Conservation (phyloP, 1,140 invertebrate genomes). For the Drosophila truncata region DNA sequence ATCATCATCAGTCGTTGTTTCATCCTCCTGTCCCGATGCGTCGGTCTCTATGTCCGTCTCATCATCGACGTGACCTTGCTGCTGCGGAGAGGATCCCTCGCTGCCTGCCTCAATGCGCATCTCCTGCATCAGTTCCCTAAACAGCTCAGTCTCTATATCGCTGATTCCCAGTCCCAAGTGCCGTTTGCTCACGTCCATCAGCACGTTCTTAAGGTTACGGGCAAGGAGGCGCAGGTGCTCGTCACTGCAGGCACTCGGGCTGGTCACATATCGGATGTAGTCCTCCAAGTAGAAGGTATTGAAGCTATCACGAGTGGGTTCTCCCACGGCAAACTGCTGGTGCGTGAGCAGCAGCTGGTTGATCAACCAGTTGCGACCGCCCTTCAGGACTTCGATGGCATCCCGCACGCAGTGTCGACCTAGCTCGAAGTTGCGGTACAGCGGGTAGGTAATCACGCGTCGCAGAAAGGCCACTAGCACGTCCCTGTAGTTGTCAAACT, state of each 20-base stretch:
- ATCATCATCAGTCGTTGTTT: conserved; percentile 74
- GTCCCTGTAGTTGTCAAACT: conserved; percentile 70
- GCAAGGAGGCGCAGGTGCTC: conserved; percentile 69
- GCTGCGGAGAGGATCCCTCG: conserved; percentile 57
- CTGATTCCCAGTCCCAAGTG: conserved; percentile 67
- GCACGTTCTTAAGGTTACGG: conserved; percentile 79
- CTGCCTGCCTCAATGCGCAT: conserved; percentile 63
- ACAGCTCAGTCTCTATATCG: conserved; percentile 77
- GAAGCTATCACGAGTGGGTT: conserved; percentile 61
- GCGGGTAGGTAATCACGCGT: conserved; percentile 76
- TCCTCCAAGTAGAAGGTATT: conserved; percentile 75
- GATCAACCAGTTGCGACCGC: conserved; percentile 70
- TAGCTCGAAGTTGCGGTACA: conserved; percentile 78
- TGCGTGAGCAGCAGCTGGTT: conserved; percentile 76
- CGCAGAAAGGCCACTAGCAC: conserved; percentile 75
- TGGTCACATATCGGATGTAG: conserved; percentile 74
- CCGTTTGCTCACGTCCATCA: conserved; percentile 72
- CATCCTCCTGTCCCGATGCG: conserved; percentile 69
- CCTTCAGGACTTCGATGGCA: conserved; percentile 75
- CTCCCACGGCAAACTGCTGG: conserved; percentile 60
- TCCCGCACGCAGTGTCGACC: conserved; percentile 70
- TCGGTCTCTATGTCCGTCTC: conserved; percentile 66
- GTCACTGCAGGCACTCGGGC: conserved; percentile 48
- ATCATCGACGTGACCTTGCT: conserved; percentile 57
- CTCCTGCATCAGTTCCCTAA: conserved; percentile 77